Evolutionary conservation across 23 tunicate genomes (phyloP).

Genomic region (Clavelina lepadiformis): DNA sequence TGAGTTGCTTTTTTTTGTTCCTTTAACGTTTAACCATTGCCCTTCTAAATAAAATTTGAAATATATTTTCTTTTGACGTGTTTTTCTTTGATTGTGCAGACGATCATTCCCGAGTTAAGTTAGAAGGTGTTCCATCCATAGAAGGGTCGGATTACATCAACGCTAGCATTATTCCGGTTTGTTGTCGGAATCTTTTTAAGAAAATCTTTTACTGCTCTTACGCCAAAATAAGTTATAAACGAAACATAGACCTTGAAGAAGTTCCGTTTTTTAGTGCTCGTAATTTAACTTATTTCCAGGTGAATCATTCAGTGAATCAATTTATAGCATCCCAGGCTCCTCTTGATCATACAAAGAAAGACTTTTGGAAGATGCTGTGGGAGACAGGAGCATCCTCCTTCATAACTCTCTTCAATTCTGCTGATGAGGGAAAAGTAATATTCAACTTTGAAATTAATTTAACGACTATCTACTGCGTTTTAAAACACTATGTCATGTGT

Average conservation of each 20-base stretch:
- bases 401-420: constrained; percentile 30
- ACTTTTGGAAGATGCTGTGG: constrained; percentile 79
- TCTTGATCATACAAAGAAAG: constrained; percentile 49
- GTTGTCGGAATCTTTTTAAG: too few species aligned
- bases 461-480: too few species aligned
- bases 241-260: too few species aligned
- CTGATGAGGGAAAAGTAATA: constrained; percentile 30
- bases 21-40: too few species aligned
- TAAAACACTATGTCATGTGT: too few species aligned
- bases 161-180: constrained; percentile 59
- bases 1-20: too few species aligned
- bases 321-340: constrained; percentile 71
- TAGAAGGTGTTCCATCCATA: constrained; percentile 32
- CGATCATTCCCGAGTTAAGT: constrained; percentile 51
- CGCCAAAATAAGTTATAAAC: too few species aligned
- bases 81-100: constrained; percentile 18
- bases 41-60: too few species aligned
- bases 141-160: constrained; percentile 79
- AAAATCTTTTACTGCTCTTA: too few species aligned
- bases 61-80: neutral
- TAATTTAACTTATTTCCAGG: too few species aligned
- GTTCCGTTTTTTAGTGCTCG: too few species aligned
- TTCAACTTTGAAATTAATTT: too few species aligned
- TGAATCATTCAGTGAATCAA: constrained; percentile 34
- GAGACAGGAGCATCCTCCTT: constrained; percentile 45